A percentile compares a stretch with the other conserved stretches of the same genome.
Conservation (phyloP, 2,888 invertebrate species). For the Boloria euphrosyne region DNA sequence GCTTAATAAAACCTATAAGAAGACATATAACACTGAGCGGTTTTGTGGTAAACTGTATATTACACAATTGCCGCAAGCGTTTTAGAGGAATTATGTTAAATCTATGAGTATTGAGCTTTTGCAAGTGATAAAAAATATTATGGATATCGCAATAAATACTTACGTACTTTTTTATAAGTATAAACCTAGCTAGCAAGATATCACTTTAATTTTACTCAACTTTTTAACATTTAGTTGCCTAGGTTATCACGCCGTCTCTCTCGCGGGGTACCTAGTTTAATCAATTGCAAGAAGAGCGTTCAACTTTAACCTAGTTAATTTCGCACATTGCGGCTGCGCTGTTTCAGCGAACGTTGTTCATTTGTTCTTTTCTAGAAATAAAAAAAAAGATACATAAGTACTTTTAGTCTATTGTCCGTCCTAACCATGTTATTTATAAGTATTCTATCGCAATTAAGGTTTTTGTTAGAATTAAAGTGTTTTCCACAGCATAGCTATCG, state of each 20-base stretch:
- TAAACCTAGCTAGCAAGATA: not conserved
- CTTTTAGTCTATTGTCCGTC: not conserved
- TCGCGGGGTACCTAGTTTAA: slow-evolving; percentile 42
- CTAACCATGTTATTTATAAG: slow-evolving; percentile 6
- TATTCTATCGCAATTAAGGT: not conserved
- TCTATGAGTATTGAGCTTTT: too few species aligned
- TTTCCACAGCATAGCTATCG: slow-evolving; percentile 37
- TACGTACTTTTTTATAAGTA: not conserved
- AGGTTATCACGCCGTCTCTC: slow-evolving; percentile 40
- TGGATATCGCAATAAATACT: too few species aligned
- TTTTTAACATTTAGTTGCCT: slow-evolving; percentile 11
- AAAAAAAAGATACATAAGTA: slow-evolving; percentile 10
- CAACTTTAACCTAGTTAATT: slow-evolving; percentile 47
- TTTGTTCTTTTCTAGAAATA: slow-evolving; percentile 11
- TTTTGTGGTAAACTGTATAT: slow-evolving; percentile 2
- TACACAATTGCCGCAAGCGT: not conserved
- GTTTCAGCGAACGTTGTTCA: slow-evolving; percentile 33
- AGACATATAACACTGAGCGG: slow-evolving; percentile 20
- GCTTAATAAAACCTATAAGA: too few species aligned
- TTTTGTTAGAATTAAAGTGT: slow-evolving; percentile 28
- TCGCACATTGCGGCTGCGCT: slow-evolving; percentile 47
- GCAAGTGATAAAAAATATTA: too few species aligned
- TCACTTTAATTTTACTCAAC: not conserved
- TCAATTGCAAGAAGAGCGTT: slow-evolving; percentile 48
- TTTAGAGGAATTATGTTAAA: too few species aligned